Conservation (phyloP, 2,888 invertebrate species). For the Conops quadrifasciatus region DNA sequence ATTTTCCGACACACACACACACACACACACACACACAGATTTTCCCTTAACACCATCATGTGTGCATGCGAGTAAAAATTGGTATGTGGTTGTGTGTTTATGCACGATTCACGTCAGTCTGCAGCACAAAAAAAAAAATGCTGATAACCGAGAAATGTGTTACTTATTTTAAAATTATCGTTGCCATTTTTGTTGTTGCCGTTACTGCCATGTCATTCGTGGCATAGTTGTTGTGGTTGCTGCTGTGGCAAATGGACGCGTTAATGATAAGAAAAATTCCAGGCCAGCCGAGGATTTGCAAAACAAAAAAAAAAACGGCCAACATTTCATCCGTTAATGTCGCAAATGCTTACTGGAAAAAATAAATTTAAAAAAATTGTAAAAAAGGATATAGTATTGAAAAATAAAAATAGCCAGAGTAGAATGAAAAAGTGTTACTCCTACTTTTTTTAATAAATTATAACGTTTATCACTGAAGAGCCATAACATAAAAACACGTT, state of each 20-base stretch:
- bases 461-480: no score
- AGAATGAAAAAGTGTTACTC: no score
- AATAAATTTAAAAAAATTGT: background rate
- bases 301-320: slow-evolving; percentile 10
- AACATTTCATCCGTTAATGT: background rate
- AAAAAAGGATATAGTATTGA: no score
- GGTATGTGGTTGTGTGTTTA: background rate
- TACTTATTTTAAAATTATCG: slow-evolving; percentile 10
- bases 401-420: no score
- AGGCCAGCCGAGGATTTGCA: slow-evolving; percentile 2
- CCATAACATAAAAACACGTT: no score
- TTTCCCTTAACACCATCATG: no score
- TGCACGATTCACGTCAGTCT: no score
- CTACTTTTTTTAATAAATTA: no score
- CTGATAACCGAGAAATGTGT: slow-evolving; percentile 26
- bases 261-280: slow-evolving; percentile 17
- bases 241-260: slow-evolving; percentile 10
- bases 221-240: background rate
- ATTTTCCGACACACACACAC: slow-evolving; percentile 14
- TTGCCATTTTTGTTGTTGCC: slow-evolving; percentile 9
- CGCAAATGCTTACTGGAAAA: background rate
- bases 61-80: background rate
- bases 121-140: slow-evolving; percentile 18
- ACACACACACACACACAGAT: background rate
- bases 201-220: background rate